These are phyloP conservation scores for Tiphia femorata DNA, from an alignment of 2,888 invertebrate genomes.

Conservation along the genomic window DNA sequence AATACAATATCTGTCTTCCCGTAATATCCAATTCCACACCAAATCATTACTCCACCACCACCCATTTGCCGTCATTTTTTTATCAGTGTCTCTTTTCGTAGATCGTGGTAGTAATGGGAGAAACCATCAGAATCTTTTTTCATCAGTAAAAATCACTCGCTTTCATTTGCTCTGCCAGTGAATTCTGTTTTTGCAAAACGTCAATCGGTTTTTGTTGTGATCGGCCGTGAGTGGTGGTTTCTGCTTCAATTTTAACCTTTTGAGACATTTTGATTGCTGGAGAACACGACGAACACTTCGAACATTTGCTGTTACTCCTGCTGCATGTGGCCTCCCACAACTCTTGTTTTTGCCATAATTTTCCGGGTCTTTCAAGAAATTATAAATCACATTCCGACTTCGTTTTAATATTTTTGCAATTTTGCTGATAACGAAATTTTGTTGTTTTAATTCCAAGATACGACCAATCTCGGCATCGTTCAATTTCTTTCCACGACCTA, in stretches of 20 bases:
- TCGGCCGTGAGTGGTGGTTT: not conserved
- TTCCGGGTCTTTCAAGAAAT: conserved; percentile 3
- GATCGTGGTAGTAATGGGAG: not conserved
- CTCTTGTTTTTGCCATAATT: conserved; percentile 4
- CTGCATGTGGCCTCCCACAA: not conserved
- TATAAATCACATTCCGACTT: conserved; percentile 1
- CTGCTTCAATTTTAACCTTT: conserved; percentile 1
- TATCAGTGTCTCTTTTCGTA: not conserved
- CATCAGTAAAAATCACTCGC: not conserved
- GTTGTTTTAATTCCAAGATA: not conserved
- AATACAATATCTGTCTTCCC: too few relatives aligned
- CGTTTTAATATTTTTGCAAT: not conserved
- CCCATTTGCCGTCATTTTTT: not conserved
- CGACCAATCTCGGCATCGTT: not conserved
- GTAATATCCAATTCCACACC: too few relatives aligned
- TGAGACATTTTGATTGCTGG: not conserved
- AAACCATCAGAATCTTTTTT: not conserved
- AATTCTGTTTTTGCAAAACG: not conserved
- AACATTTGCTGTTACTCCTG: conserved; percentile 1
- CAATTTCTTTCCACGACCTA: not conserved
- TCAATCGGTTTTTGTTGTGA: not conserved
- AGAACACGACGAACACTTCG: conserved; percentile 7
- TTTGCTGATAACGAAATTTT: not conserved
- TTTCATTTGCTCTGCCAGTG: not conserved
- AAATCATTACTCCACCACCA: not conserved